Conservation (phyloP, 1,140 invertebrate genomes). For the Bombus balteatus region DNA sequence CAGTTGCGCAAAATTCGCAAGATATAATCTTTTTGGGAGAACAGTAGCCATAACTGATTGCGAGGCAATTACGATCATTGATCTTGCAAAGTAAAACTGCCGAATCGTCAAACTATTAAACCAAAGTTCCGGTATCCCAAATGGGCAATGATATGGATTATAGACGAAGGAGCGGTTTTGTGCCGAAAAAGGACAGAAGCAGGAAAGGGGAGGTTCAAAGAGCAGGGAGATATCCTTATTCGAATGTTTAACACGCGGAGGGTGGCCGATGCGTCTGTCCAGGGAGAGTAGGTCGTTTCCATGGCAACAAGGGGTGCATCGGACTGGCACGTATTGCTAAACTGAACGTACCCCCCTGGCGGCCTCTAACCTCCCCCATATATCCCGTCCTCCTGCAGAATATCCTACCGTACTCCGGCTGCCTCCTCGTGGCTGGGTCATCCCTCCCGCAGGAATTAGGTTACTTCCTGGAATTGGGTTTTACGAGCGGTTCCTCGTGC, state of each 20-base stretch:
- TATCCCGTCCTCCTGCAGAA: conserved; percentile 61
- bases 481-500: conserved; percentile 2
- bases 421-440: conserved; percentile 61
- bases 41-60: neutral
- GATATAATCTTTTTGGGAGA: neutral
- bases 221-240: conserved; percentile 70
- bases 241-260: conserved; percentile 73
- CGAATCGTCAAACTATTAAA: neutral
- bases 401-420: conserved; percentile 60
- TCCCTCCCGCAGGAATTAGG: conserved; percentile 62
- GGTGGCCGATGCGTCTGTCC: conserved; percentile 75
- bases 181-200: neutral
- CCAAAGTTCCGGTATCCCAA: too few species aligned
- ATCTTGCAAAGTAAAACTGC: neutral
- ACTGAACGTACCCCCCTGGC: conserved; percentile 66
- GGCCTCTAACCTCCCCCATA: conserved; percentile 52
- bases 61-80: neutral
- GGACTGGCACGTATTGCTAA: conserved; percentile 76
- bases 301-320: conserved; percentile 80
- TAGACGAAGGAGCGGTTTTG: neutral
- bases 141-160: neutral
- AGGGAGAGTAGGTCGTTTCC: conserved; percentile 82
- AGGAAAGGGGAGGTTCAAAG: conserved; percentile 35
- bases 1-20: neutral
- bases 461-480: conserved; percentile 65